Evolutionary conservation across 2,797 vertebrate genomes (phyloP).

Genomic region (Lophius americanus): DNA sequence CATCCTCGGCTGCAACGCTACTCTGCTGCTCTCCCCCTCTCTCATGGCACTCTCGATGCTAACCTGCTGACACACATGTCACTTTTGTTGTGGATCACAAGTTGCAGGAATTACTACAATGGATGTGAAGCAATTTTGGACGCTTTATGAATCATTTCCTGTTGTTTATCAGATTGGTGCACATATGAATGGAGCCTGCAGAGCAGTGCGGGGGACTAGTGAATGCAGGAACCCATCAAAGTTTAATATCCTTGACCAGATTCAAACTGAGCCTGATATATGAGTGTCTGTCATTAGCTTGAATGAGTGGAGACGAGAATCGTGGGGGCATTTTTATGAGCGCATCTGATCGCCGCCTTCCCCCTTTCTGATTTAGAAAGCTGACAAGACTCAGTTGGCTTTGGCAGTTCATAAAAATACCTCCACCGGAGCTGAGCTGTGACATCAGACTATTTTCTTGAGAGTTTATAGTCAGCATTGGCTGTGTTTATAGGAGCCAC

Average conservation of each 20-base stretch:
- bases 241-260: constrained; percentile 73
- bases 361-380: constrained; percentile 73
- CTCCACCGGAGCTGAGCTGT: constrained; percentile 38
- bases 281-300: constrained; percentile 70
- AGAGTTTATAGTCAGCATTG: constrained; percentile 1
- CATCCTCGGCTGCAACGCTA: not conserved
- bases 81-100: constrained; percentile 45
- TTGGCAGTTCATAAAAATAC: constrained; percentile 64
- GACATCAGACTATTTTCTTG: constrained; percentile 10
- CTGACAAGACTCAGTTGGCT: constrained; percentile 62
- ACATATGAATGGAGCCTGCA: constrained; percentile 39
- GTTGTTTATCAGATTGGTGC: constrained; percentile 41
- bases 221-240: constrained; percentile 61
- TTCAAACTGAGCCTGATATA: constrained; percentile 74
- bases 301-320: constrained; percentile 66
- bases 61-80: constrained; percentile 28
- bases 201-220: constrained; percentile 33
- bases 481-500: constrained; percentile 15
- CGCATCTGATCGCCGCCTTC: constrained; percentile 35
- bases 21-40: constrained; percentile 25
- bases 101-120: constrained; percentile 44
- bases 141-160: constrained; percentile 47
- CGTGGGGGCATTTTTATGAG: constrained; percentile 66
- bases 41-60: not conserved
- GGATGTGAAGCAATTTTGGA: constrained; percentile 32